Evolutionary conservation across 1,140 invertebrate genomes (phyloP).

Genomic region (Wiebesia pumilae): DNA sequence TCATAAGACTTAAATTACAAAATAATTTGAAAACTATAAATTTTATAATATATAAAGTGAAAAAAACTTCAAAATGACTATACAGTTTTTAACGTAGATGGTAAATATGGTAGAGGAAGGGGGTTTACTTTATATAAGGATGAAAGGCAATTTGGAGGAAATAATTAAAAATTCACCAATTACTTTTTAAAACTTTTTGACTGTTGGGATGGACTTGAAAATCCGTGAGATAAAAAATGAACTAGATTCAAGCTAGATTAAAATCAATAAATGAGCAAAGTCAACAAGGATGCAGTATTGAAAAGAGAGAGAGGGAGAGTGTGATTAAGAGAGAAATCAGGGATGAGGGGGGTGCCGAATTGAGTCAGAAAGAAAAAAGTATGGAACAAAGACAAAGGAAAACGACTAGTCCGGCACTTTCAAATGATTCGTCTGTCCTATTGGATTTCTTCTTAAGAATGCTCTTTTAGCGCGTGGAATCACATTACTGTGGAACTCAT

Average conservation of each 20-base stretch:
- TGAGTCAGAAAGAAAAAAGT: neutral
- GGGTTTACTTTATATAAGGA: neutral
- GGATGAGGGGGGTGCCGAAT: neutral
- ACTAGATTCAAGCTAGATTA: neutral
- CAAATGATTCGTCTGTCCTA: constrained; percentile 44
- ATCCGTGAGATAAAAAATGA: neutral
- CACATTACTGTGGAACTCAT: constrained; percentile 20
- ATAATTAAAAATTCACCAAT: neutral
- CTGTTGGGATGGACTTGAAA: no score
- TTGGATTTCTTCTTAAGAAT: constrained; percentile 41
- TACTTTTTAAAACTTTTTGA: neutral
- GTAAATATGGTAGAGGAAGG: no score
- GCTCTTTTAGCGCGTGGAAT: constrained; percentile 42
- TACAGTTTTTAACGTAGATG: no score
- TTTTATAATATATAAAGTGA: no score
- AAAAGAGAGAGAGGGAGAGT: neutral
- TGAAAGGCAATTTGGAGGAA: neutral
- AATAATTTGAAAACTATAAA: no score
- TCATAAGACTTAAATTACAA: no score
- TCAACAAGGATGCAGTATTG: neutral
- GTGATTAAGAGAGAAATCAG: neutral
- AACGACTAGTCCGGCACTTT: constrained; percentile 34
- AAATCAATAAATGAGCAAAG: constrained; percentile 25
- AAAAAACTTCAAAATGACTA: no score
- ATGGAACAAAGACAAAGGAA: constrained; percentile 4